Evolutionary conservation across 64 coral and sea anemone genomes (phyloP).

Genomic region (Porites australiensis): DNA sequence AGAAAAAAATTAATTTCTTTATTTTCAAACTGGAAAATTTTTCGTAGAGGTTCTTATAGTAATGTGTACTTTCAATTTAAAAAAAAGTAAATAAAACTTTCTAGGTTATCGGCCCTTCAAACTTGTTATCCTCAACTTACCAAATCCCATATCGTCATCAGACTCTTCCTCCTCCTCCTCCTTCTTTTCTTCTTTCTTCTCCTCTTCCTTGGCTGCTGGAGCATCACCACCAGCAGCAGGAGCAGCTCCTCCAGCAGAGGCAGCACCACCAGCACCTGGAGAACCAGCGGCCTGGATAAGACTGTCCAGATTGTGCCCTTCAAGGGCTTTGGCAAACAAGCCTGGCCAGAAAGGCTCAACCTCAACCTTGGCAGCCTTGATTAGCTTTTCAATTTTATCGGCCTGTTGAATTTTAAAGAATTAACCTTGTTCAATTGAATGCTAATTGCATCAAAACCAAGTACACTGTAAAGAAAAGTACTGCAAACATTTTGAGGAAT

Average conservation of each 20-base stretch:
- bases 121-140: constrained; percentile 40
- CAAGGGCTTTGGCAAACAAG: constrained; percentile 94
- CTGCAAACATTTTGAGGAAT: no score
- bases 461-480: no score
- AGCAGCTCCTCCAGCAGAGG: constrained; percentile 53
- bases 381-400: constrained; percentile 86
- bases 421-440: no score
- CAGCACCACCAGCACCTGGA: constrained; percentile 86
- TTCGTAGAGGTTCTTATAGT: no score
- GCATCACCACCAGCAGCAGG: constrained; percentile 7
- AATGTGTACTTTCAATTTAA: no score
- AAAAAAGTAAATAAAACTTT: no score
- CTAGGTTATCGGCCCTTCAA: no score
- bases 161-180: constrained; percentile 85
- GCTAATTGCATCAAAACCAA: no score
- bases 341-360: constrained; percentile 99
- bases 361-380: constrained; percentile 90
- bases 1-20: no score
- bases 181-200: constrained; percentile 87
- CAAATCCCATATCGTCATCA: constrained; percentile 99
- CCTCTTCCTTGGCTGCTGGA: not conserved
- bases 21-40: no score
- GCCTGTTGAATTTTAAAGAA: constrained; percentile 58
- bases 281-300: constrained; percentile 90
- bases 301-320: constrained; percentile 91